Evolutionary conservation across 1,140 invertebrate species (phyloP).

Genomic region (Drosophila persimilis): DNA sequence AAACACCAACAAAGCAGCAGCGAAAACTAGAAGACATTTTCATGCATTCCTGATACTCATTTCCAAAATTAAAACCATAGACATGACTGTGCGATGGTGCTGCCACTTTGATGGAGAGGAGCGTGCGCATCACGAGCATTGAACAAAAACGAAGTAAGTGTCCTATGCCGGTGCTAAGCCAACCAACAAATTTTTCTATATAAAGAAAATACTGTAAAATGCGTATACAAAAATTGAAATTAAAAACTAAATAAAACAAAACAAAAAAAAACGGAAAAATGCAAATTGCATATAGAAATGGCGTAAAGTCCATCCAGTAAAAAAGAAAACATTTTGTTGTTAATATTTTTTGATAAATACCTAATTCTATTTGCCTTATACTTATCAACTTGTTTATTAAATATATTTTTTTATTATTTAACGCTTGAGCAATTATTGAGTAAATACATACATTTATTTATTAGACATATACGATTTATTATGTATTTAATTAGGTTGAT

Average conservation of each 20-base stretch:
- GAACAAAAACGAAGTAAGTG: conserved; percentile 78
- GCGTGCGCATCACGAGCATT: conserved; percentile 44
- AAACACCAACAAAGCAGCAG: conserved; percentile 15
- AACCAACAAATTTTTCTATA: conserved; percentile 65
- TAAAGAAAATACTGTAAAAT: conserved; percentile 50
- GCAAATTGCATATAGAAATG: conserved; percentile 58
- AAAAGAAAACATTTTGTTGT: conserved; percentile 56
- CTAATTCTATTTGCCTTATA: conserved; percentile 66
- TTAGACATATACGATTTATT: conserved; percentile 70
- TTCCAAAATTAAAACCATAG: conserved; percentile 70
- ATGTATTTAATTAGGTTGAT: conserved; percentile 73
- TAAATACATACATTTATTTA: conserved; percentile 74
- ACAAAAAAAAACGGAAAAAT: conserved; percentile 54
- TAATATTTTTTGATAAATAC: conserved; percentile 76
- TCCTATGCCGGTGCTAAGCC: conserved; percentile 82
- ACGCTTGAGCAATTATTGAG: conserved; percentile 66
- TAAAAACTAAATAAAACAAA: conserved; percentile 36
- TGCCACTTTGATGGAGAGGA: not conserved
- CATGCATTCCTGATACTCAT: conserved; percentile 79
- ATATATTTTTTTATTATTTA: conserved; percentile 64
- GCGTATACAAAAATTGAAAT: conserved; percentile 53
- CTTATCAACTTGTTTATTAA: conserved; percentile 53
- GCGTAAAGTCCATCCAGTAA: conserved; percentile 73
- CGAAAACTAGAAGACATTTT: conserved; percentile 40
- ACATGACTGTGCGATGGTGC: conserved; percentile 30